These are phyloP conservation scores for Crossaster papposus DNA, from an alignment of 53 echinoderm and acorn worm genomes.

Conservation along the genomic window DNA sequence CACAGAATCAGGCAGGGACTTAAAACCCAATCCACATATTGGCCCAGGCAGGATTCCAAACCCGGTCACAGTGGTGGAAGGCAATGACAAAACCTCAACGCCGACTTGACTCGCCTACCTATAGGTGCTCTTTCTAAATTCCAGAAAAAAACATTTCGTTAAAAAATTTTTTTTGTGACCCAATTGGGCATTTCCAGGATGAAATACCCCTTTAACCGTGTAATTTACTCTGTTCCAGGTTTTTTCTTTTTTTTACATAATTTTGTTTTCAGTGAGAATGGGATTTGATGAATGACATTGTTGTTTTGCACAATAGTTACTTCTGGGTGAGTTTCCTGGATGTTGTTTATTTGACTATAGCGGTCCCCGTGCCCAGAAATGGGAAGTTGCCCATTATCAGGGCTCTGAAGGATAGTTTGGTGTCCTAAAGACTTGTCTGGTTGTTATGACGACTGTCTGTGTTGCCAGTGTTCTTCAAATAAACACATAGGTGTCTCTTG, in stretches of 20 bases:
- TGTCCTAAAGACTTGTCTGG: constrained; percentile 2
- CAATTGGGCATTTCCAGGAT: too few relatives aligned
- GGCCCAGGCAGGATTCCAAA: too few relatives aligned
- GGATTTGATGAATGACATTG: constrained; percentile 18
- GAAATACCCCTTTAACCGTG: background rate
- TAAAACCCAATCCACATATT: too few relatives aligned
- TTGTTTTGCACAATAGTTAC: constrained; percentile 12
- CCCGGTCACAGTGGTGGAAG: too few relatives aligned
- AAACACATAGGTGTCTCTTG: constrained; percentile 12
- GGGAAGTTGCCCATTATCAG: background rate
- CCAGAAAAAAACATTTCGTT: too few relatives aligned
- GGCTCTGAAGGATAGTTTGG: too few relatives aligned
- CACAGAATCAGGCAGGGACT: too few relatives aligned
- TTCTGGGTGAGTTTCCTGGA: background rate
- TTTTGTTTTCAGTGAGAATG: background rate
- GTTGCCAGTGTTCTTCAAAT: constrained; percentile 29
- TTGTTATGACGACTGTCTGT: constrained; percentile 21
- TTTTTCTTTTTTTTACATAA: background rate
- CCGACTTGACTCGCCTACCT: too few relatives aligned
- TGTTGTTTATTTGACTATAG: constrained; percentile 49
- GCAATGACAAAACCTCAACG: too few relatives aligned
- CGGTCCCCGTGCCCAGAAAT: background rate
- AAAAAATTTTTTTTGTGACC: too few relatives aligned
- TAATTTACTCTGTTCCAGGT: background rate
- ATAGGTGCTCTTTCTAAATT: too few relatives aligned